phyloP scores from a whole-genome alignment of 1,140 invertebrate genomes.

The Orchestia grillus region DNA sequence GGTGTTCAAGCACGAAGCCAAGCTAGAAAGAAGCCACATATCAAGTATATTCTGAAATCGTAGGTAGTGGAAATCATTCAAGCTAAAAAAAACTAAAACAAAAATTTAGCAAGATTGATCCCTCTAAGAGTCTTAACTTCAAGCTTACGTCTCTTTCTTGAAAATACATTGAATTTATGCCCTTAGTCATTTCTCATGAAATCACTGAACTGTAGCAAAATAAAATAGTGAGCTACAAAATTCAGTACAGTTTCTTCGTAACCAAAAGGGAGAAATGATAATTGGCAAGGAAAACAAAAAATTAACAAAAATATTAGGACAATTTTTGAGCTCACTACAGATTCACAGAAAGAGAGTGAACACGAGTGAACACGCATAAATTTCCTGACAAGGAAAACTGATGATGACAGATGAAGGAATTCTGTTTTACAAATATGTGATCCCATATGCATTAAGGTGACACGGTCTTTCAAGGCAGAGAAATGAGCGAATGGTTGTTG shows the following conservation, averaged over 20 bases:
- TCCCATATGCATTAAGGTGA: neutral
- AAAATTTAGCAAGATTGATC: neutral
- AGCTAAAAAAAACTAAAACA: neutral
- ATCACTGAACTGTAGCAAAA: neutral
- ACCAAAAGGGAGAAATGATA: neutral
- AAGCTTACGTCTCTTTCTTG: neutral
- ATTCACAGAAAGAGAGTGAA: neutral
- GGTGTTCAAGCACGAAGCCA: neutral
- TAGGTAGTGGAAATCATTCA: neutral
- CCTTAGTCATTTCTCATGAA: neutral
- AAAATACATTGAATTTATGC: no score
- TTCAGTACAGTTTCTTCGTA: neutral
- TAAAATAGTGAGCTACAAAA: neutral
- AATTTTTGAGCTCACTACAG: neutral
- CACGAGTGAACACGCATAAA: no score
- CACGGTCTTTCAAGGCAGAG: neutral
- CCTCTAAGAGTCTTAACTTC: neutral
- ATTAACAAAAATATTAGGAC: neutral
- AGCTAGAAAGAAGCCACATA: neutral
- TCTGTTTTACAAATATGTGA: neutral
- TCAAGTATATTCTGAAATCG: neutral
- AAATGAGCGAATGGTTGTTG: neutral
- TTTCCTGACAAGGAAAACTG: neutral
- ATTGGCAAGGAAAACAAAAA: neutral
- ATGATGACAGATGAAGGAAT: no score